These are phyloP conservation scores for Zaprionus lineosus DNA, from an alignment of 2,888 invertebrate species.

Conservation along the genomic window DNA sequence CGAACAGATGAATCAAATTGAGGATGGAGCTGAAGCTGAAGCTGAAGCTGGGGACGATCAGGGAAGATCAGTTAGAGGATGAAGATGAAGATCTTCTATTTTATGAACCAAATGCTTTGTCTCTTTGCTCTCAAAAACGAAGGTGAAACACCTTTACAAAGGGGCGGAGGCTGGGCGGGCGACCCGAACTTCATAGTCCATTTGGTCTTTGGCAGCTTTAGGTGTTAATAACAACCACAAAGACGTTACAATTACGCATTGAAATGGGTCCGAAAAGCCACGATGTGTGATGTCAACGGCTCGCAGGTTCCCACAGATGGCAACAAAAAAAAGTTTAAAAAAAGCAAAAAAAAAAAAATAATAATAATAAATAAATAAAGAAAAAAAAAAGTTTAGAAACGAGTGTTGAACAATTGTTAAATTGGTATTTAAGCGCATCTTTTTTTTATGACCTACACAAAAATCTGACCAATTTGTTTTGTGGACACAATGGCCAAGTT, in stretches of 20 bases:
- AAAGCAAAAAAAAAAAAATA: not conserved
- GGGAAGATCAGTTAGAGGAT: not conserved
- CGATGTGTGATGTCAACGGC: constrained; percentile 74
- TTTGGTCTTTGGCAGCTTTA: constrained; percentile 66
- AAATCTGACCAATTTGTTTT: constrained; percentile 16
- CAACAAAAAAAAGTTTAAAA: not conserved
- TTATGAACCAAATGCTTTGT: constrained; percentile 66
- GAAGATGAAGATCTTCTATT: constrained; percentile 15
- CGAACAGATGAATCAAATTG: too few species aligned
- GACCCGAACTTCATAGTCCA: constrained; percentile 76
- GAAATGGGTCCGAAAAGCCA: constrained; percentile 65
- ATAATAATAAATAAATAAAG: not conserved
- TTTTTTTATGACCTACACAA: constrained; percentile 56
- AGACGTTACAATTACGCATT: constrained; percentile 80
- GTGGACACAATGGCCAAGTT: constrained; percentile 51
- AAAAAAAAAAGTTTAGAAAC: not conserved
- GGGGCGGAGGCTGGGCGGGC: not conserved
- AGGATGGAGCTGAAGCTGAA: too few species aligned
- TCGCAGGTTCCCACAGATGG: constrained; percentile 64
- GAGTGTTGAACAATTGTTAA: constrained; percentile 69
- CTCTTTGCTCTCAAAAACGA: constrained; percentile 33
- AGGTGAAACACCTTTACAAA: constrained; percentile 58
- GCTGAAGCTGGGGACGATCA: constrained; percentile 10
- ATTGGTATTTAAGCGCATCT: constrained; percentile 62
- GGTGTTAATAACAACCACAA: constrained; percentile 78